Evolutionary conservation across 2,113 vertebrate species (phyloP), one percentile per base, ranked within the genome.

Genomic region (Melanotaenia duboulayi): DNA sequence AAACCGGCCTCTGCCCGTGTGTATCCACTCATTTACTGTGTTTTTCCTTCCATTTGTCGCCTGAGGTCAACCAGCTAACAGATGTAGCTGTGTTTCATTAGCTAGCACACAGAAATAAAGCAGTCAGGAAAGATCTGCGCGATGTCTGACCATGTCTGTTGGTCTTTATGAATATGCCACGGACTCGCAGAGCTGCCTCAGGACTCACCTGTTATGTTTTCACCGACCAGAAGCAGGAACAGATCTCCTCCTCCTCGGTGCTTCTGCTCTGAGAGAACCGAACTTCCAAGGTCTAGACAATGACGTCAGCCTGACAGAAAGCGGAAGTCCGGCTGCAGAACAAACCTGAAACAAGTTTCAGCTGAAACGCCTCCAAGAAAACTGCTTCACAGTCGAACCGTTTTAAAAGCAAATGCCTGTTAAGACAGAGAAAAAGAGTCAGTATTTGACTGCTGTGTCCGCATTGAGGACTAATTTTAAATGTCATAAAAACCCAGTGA

Each of bases 141-240:
- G 0, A 8, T 4, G 13, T 17, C 19, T 1, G n/a, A 23, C 40
- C 13, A 2, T 3, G 28, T 2, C 16, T 9, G 16, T 42, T 49
- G 11, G 2, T 24, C 0, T 16, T 40, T 1, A 4, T 42, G n/a
- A 28, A 13, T 59, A 20, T 5, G 49, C 1, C 5, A 10, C 25
- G 25, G 8, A 12, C 2, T 11, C 5, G 7, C 28, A 17, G 39
- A 0, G 11, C 6, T 1, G 46, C 17, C 60, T 3, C 0, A 1
- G 1, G 8, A 51, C 85, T 84, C 76, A 84, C 85, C 76, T 61
- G 3, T 42, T 4, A 2, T 32, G 73, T 54, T 58, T 58, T 48
- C 46, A 54, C 48, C 40, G 72, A 46, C 7, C 23, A 23, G 11
- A 6, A 25, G 20, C 51, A 55, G 56, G 16, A 48, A 9, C 71